phyloP scores from a whole-genome alignment of 2,888 invertebrate species.

The Ellobium chinense region DNA sequence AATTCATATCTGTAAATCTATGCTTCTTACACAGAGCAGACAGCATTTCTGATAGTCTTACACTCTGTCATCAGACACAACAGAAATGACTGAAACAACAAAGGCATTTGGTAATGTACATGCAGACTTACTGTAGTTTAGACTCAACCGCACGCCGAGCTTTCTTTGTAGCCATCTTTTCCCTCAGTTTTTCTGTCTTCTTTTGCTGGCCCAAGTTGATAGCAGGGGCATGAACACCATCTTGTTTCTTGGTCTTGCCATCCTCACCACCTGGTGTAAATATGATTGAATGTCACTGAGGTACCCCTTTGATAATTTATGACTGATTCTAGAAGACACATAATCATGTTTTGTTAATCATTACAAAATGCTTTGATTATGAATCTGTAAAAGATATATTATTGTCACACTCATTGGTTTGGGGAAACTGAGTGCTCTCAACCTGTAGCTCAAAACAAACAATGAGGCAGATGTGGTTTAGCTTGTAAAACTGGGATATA shows the following conservation, averaged over 20 bases:
- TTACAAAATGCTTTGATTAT: too few relatives aligned
- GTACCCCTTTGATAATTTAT: too few relatives aligned
- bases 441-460: too few relatives aligned
- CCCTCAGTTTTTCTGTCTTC: constrained; percentile 89
- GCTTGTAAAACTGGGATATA: too few relatives aligned
- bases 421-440: too few relatives aligned
- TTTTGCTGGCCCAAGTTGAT: constrained; percentile 83
- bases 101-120: neutral
- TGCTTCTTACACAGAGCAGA: neutral
- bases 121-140: constrained; percentile 81
- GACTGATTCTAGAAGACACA: too few relatives aligned
- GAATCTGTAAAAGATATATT: too few relatives aligned
- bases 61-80: neutral
- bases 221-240: constrained; percentile 80
- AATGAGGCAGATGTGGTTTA: too few relatives aligned
- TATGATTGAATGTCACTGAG: neutral
- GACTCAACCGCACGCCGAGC: constrained; percentile 89
- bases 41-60: neutral
- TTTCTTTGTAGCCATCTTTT: constrained; percentile 87
- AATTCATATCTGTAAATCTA: neutral
- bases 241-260: constrained; percentile 49
- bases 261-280: too few relatives aligned
- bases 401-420: too few relatives aligned
- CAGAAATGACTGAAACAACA: neutral
- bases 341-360: too few relatives aligned